A percentile compares a stretch with the other conserved stretches of the same genome.
These are phyloP conservation scores for Orycteropus afer DNA, from an alignment of 2,113 vertebrate genomes.

Conservation along the genomic window DNA sequence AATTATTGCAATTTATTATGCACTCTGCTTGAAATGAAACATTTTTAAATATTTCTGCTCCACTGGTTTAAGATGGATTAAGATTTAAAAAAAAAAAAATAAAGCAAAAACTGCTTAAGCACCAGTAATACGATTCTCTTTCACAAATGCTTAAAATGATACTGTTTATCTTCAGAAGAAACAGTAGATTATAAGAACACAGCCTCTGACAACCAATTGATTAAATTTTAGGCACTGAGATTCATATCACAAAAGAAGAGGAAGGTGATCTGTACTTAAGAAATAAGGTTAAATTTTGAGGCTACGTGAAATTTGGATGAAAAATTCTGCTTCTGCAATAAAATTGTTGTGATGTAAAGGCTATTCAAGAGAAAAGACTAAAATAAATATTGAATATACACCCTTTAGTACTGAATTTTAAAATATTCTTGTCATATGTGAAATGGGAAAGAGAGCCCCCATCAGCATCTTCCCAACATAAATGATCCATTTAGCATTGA, in stretches of 20 bases:
- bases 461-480: constrained; percentile 47
- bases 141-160: constrained; percentile 91
- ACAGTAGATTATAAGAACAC: constrained; percentile 89
- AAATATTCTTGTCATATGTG: constrained; percentile 69
- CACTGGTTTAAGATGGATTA: constrained; percentile 93
- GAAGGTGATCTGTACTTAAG: constrained; percentile 83
- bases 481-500: constrained; percentile 22
- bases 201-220: constrained; percentile 88
- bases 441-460: constrained; percentile 51
- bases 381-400: constrained; percentile 76
- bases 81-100: constrained; percentile 88
- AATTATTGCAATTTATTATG: constrained; percentile 91
- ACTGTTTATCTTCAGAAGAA: constrained; percentile 91
- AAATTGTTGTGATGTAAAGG: constrained; percentile 41
- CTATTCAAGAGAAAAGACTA: constrained; percentile 45
- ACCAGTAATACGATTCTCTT: constrained; percentile 92
- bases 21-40: constrained; percentile 90
- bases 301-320: constrained; percentile 80
- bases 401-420: constrained; percentile 66
- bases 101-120: constrained; percentile 91
- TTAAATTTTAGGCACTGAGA: constrained; percentile 88
- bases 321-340: constrained; percentile 65
- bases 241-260: constrained; percentile 86
- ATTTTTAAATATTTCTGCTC: constrained; percentile 92
- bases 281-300: constrained; percentile 84